Conservation (phyloP, 1,140 invertebrate species). For the Paraescarpia echinospica region DNA sequence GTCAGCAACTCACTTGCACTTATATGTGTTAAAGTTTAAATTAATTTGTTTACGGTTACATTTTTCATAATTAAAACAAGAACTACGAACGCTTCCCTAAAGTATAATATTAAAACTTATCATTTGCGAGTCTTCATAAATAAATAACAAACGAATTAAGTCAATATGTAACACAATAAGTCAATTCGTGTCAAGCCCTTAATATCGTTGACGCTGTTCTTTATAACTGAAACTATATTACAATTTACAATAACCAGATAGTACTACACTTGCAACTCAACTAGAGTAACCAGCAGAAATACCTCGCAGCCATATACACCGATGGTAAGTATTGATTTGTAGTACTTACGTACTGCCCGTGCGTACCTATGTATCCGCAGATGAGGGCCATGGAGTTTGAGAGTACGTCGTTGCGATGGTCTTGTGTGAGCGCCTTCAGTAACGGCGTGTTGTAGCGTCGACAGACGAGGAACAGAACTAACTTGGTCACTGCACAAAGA, state of each 20-base stretch:
- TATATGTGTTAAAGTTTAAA: neutral
- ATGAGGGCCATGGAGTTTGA: slow-evolving; percentile 37
- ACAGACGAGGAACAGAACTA: slow-evolving; percentile 29
- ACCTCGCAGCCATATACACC: too few relatives aligned
- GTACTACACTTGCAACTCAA: neutral
- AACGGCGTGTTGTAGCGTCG: slow-evolving; percentile 18
- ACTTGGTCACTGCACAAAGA: slow-evolving; percentile 22
- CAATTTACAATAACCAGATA: neutral
- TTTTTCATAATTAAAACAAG: neutral
- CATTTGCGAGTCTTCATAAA: neutral
- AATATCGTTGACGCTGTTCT: neutral
- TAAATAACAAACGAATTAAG: neutral
- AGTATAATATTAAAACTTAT: neutral
- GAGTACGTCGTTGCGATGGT: slow-evolving; percentile 43
- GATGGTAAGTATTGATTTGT: neutral
- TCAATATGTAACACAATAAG: neutral
- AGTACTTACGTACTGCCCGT: neutral
- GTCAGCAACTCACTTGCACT: neutral
- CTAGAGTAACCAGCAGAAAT: neutral
- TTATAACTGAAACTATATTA: neutral
- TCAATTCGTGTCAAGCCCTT: too few relatives aligned
- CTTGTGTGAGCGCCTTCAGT: slow-evolving; percentile 34
- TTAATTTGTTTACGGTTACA: neutral
- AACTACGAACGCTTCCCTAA: neutral
- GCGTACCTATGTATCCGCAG: slow-evolving; percentile 36